Percentiles rank a stretch among this genome's conserved stretches.
Evolutionary conservation across 2,113 vertebrate species (phyloP).

Genomic region (Amazona vittata): DNA sequence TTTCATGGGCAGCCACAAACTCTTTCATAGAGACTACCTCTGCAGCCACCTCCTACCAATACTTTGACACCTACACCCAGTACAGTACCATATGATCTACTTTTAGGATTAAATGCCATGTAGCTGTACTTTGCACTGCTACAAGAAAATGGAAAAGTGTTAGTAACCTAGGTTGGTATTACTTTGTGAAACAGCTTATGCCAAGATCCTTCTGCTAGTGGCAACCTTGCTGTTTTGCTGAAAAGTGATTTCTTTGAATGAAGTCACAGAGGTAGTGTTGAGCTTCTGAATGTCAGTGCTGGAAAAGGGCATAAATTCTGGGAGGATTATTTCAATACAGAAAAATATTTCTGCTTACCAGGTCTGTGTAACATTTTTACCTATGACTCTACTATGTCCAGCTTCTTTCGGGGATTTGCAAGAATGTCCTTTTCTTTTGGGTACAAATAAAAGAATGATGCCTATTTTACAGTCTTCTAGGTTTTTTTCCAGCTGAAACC

Average conservation of each 20-base stretch:
- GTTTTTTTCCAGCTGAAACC: background rate
- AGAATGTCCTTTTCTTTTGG: background rate
- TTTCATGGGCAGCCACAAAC: fast-evolving
- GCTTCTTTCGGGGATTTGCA: background rate
- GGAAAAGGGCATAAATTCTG: background rate
- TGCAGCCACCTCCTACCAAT: too few species aligned
- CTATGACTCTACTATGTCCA: background rate
- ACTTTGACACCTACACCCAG: background rate
- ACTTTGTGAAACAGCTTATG: background rate
- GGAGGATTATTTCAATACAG: background rate
- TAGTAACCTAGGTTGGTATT: background rate
- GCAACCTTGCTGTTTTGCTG: background rate
- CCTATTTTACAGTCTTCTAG: background rate
- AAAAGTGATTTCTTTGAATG: background rate
- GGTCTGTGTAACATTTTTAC: background rate
- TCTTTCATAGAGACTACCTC: background rate
- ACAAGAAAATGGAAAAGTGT: background rate
- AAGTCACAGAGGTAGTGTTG: background rate
- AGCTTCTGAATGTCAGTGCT: background rate
- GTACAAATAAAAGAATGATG: background rate
- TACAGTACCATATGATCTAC: background rate
- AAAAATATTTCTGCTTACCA: background rate
- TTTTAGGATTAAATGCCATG: background rate
- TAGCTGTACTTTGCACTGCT: background rate
- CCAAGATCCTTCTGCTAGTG: background rate